These are phyloP conservation scores for Ailuropoda melanoleuca DNA, from an alignment of 2,113 vertebrate species.

Conservation along the genomic window DNA sequence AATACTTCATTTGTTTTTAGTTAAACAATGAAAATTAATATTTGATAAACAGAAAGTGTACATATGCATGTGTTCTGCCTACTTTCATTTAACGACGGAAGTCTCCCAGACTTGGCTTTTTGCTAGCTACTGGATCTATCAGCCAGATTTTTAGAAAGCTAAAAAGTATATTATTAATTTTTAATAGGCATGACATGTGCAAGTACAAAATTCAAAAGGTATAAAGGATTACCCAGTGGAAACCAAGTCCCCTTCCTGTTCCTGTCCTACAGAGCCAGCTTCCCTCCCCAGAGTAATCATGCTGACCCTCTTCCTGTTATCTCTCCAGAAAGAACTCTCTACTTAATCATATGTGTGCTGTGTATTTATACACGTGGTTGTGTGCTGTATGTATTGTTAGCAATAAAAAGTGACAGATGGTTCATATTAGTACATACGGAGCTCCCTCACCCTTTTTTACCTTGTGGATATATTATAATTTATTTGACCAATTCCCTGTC, in stretches of 20 bases:
- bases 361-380: background rate
- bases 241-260: background rate
- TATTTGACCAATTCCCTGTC: background rate
- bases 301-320: too few relatives aligned
- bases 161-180: background rate
- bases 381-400: fast-evolving
- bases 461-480: fast-evolving
- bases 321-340: background rate
- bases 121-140: background rate
- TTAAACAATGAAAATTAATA: background rate
- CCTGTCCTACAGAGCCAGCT: too few relatives aligned
- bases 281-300: background rate
- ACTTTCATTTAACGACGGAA: background rate
- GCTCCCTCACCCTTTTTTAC: background rate
- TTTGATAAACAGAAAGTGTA: background rate
- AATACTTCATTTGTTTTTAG: background rate
- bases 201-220: background rate
- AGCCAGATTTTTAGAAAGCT: background rate
- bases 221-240: too few relatives aligned
- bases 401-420: background rate
- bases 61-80: background rate
- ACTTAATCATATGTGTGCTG: background rate
- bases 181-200: background rate
- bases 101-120: background rate
- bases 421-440: fast-evolving